phyloP scores from a whole-genome alignment of 2,888 invertebrate genomes.

The Sphinx pinastri region DNA sequence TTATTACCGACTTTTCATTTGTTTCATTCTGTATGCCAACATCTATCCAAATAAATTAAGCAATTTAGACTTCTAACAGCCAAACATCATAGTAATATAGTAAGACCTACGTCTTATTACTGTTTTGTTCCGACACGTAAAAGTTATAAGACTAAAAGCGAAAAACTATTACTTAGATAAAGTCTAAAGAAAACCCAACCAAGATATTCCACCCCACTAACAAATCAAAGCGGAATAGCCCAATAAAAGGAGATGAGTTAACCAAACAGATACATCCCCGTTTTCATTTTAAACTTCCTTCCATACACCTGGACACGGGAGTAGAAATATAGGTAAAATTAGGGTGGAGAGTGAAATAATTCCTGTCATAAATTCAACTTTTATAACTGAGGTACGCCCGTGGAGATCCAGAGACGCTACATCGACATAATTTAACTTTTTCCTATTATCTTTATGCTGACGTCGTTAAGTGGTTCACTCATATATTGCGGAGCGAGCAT shows the following conservation, averaged over 20 bases:
- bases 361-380: constrained; percentile 80
- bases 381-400: constrained; percentile 63
- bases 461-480: constrained; percentile 70
- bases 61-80: too few species aligned
- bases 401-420: constrained; percentile 37
- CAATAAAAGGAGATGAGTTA: constrained; percentile 63
- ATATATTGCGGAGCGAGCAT: constrained; percentile 67
- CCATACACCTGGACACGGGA: constrained; percentile 74
- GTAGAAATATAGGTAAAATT: constrained; percentile 66
- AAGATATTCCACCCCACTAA: constrained; percentile 48
- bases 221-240: constrained; percentile 65
- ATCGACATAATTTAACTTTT: constrained; percentile 84
- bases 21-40: too few species aligned
- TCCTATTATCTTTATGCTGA: constrained; percentile 83
- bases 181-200: constrained; percentile 23
- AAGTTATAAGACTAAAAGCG: too few species aligned
- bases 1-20: too few species aligned
- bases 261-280: constrained; percentile 57
- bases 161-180: too few species aligned
- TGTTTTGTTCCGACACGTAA: too few species aligned
- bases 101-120: too few species aligned
- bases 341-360: constrained; percentile 77
- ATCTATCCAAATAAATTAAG: too few species aligned
- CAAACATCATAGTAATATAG: too few species aligned
- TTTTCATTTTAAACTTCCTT: constrained; percentile 70